Percentiles rank a stretch among this genome's conserved stretches.
These are phyloP conservation scores for Glyptemys insculpta DNA, from an alignment of 2,797 vertebrate genomes.

Conservation along the genomic window DNA sequence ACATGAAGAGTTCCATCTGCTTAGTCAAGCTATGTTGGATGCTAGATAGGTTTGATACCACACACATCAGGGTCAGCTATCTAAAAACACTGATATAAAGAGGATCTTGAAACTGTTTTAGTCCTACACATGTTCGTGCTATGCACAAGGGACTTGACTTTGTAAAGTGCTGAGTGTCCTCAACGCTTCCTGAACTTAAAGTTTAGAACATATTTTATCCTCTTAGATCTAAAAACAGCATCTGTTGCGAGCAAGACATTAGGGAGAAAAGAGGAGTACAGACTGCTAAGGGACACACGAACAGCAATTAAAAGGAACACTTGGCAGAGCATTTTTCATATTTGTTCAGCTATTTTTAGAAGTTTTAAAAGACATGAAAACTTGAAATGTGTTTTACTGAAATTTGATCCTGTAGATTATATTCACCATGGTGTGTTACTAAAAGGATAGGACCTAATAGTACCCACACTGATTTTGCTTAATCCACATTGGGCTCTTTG, in stretches of 20 bases:
- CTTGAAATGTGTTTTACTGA: not conserved
- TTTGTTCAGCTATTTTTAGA: too few species aligned
- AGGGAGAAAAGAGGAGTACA: not conserved
- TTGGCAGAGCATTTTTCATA: too few species aligned
- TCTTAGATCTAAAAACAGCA: not conserved
- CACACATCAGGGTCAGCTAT: not conserved
- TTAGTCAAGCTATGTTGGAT: not conserved
- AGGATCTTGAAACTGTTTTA: not conserved
- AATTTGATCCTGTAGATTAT: fast-evolving
- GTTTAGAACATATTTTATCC: not conserved
- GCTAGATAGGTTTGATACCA: not conserved
- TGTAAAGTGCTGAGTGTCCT: not conserved
- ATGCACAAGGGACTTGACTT: not conserved
- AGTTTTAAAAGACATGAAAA: too few species aligned
- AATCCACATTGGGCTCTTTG: not conserved
- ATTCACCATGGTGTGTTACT: not conserved
- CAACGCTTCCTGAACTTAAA: constrained; percentile 4
- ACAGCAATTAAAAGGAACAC: too few species aligned
- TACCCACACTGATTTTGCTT: not conserved
- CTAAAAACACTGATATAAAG: not conserved
- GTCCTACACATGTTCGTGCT: not conserved
- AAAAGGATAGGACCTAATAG: not conserved
- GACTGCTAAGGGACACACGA: not conserved
- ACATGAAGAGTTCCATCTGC: not conserved
- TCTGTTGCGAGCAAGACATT: not conserved